Conservation (phyloP, 2,113 vertebrate genomes). For the Chaetodon auriga region DNA sequence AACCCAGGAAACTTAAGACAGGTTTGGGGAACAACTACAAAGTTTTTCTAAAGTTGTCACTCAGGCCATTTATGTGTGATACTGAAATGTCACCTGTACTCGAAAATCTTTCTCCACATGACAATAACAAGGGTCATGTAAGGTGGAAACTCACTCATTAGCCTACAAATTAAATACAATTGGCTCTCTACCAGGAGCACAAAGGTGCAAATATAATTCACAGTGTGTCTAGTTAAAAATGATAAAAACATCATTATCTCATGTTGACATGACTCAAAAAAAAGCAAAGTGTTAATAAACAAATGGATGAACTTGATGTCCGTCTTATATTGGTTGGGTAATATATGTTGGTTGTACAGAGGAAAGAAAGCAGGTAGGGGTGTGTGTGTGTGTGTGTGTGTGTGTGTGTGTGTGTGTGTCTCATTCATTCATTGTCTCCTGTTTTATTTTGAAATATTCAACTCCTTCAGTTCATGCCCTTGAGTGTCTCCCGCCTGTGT, state of each 20-base stretch:
- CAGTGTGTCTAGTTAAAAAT: neutral
- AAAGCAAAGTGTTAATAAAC: neutral
- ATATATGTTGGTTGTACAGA: neutral
- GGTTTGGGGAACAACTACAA: neutral
- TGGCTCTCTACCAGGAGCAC: slow-evolving; percentile 1
- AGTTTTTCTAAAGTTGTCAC: neutral
- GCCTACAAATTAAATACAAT: neutral
- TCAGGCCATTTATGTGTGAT: neutral
- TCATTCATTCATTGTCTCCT: too few species aligned
- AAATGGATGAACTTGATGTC: neutral
- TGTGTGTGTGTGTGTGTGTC: too few species aligned
- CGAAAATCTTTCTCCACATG: neutral
- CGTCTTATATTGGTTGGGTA: neutral
- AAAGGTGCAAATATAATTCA: slow-evolving; percentile 2
- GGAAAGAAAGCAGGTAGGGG: too few species aligned
- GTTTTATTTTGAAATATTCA: too few species aligned
- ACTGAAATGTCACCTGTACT: neutral
- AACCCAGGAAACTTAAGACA: neutral
- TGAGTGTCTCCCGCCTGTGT: too few species aligned
- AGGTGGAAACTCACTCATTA: neutral
- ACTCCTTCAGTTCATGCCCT: too few species aligned
- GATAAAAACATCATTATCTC: neutral
- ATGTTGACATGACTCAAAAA: neutral
- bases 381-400: too few species aligned
- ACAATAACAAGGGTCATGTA: neutral